Evolutionary conservation across 2,888 invertebrate species (phyloP).

Genomic region (Eilema caniola): DNA sequence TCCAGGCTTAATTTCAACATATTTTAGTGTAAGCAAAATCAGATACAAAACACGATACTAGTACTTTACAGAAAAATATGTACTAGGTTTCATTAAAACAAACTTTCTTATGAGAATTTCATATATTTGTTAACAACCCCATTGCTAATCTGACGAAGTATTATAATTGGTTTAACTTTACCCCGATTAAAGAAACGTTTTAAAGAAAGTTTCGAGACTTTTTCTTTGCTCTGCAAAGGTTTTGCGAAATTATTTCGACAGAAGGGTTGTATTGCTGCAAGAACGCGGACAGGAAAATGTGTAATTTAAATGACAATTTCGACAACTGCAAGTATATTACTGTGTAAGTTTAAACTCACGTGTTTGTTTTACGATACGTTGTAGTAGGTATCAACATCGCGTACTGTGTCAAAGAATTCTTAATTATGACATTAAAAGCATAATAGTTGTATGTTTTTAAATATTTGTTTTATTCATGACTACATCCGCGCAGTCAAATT

Average conservation of each 20-base stretch:
- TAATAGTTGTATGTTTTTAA: background rate
- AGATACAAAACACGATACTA: background rate
- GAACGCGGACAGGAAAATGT: constrained; percentile 14
- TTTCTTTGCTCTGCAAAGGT: constrained; percentile 18
- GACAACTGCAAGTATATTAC: background rate
- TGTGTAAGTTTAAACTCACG: background rate
- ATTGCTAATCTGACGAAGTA: background rate
- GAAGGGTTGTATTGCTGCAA: background rate
- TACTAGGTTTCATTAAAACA: background rate
- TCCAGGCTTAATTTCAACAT: constrained; percentile 34
- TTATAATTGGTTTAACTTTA: background rate
- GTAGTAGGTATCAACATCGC: background rate
- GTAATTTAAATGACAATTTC: background rate
- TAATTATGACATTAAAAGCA: constrained; percentile 8
- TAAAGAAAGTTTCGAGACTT: constrained; percentile 20
- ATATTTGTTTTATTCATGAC: background rate
- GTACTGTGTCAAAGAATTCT: background rate
- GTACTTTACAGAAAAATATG: background rate
- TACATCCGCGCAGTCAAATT: background rate
- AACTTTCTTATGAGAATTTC: background rate
- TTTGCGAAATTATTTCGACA: background rate
- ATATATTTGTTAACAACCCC: constrained; percentile 1
- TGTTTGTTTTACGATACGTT: constrained; percentile 2
- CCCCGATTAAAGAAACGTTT: constrained; percentile 9
- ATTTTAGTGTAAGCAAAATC: background rate